Base-by-base conservation (phyloP, 2,797 vertebrate genomes). In the Poecilia velifera region DNA sequence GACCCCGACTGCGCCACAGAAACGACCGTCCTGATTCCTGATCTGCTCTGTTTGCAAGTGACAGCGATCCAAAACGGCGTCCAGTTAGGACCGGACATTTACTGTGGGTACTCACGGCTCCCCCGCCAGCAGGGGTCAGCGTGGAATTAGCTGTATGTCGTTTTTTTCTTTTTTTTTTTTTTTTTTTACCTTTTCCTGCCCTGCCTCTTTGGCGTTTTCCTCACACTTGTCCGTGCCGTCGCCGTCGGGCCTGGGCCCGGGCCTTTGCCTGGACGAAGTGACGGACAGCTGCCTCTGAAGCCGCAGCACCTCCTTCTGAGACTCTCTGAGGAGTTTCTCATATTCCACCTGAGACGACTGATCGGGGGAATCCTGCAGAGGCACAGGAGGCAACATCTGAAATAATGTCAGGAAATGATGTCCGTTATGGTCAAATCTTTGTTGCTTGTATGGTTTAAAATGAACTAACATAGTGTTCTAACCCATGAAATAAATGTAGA, bases 241-340 rank as follows among this genome's bases (percentile, higher is more conserved):
- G 0, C 76, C 80, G 46, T 85, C 78, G 0, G 85, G 81, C 68
- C 74, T 89, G 3, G 80, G 77, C 83, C 68, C 14, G 41, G 80
- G 82, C 31, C 87, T 88, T 72, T 91, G 93, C 53, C 78, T 89
- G 76, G 85, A 87, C 4, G 95, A 95, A 64, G 93, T 93, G 92
- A 99, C 93, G 0, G 98, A 97, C 0, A 99, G 97, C 94, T 99
- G 98, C 75, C 97, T 95, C 95, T 99, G 98, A 77, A 99, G 95
- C 73, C 98, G 95, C 80, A 99, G 77, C 62, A 99, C 98, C 92
- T 99, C 98, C 82, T 94, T 96, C 94, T 99, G 98, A 81, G 98
- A 99, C 89, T 98, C 98, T 71, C 95, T 94, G 80, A 99, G 92
- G 80, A 99, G 95, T 77, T 95, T 97, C 89, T 98, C 97, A 10